Base-by-base conservation (phyloP, 92 coral and sea anemone genomes). In the Diadumene lineata region DNA sequence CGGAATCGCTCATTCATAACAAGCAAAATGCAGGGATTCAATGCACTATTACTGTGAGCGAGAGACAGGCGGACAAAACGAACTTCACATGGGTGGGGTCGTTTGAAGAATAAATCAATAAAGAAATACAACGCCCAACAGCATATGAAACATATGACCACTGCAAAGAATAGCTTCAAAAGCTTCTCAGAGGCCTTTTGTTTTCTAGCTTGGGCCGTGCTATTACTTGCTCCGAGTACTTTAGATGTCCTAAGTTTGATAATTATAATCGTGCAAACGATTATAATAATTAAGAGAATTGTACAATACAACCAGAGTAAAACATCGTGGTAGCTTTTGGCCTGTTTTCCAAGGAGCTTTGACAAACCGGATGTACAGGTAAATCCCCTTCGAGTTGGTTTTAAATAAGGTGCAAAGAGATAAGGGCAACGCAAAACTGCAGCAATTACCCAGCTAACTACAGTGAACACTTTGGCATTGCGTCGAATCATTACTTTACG, bases 111-210 rank as follows among this genome's bases (percentile, higher is more conserved):
- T 84, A 15, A 22, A 4, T 6, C 48, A 38, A 6, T 18, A 6
- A 79, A 38, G 50, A 85, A 85, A 50, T 85, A 85, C 28, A 79
- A n/a, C 21, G 80, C 28, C 90, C 90, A 85, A 60, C 90, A 85
- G 26, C 43, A 64, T 1, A 85, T 53, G 26, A 85, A 85, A 46
- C 86, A 79, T 6, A 82, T 70, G 16, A 81, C 32, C 23, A 85
- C 64, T 1, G 71, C 74, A 27, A 85, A 9, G 50, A 85, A 22
- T 76, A 85, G 77, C 33, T 70, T 68, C 0, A 81, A 48, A 0
- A 85, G 64, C 11, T 85, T 85, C 56, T 68, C 64, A 1, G 77
- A 75, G 1, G 90, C 90, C 32, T 76, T 70, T 19, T 43, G 68
- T 19, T 65, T 73, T 22, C 66, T 61, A 11, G 66, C 38, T 0